Evolutionary conservation across 2,113 vertebrate species (phyloP).

Genomic region (Dipodomys spectabilis): DNA sequence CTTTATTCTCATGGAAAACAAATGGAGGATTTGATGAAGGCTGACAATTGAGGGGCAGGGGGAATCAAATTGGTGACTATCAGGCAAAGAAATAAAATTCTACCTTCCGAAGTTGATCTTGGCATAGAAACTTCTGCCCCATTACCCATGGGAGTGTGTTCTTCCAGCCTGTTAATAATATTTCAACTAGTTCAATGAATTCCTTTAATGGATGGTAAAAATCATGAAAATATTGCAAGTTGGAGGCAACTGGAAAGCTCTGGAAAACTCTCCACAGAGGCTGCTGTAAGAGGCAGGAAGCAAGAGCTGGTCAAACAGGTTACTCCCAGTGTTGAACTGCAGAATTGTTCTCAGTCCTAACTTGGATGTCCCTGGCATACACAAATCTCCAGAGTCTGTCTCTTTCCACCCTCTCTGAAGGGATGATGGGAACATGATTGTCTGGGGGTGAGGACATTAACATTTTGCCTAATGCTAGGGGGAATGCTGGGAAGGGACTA

Average conservation of each 20-base stretch:
- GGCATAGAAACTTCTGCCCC: background rate
- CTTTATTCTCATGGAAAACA: conserved; percentile 55
- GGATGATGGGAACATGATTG: conserved; percentile 34
- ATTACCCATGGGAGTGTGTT: background rate
- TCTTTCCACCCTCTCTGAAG: background rate
- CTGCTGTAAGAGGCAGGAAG: background rate
- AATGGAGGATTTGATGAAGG: conserved; percentile 26
- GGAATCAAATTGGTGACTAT: background rate
- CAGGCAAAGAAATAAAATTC: background rate
- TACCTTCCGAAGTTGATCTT: conserved; percentile 30
- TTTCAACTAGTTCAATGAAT: background rate
- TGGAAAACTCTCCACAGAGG: background rate
- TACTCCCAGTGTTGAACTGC: too few relatives aligned
- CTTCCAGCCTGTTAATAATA: background rate
- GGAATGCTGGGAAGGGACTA: conserved; percentile 63
- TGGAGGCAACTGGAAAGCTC: background rate
- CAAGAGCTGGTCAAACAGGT: background rate
- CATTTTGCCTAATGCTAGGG: conserved; percentile 63
- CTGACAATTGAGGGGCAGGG: background rate
- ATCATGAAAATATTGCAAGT: background rate
- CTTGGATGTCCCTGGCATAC: background rate
- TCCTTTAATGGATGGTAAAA: background rate
- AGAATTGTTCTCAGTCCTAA: background rate
- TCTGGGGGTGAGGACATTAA: conserved; percentile 31
- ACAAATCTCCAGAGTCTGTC: conserved; percentile 2